Percentiles rank a stretch among this genome's conserved stretches.
phyloP scores from a whole-genome alignment of 2,797 vertebrate species.

The Psittacula derbiana region DNA sequence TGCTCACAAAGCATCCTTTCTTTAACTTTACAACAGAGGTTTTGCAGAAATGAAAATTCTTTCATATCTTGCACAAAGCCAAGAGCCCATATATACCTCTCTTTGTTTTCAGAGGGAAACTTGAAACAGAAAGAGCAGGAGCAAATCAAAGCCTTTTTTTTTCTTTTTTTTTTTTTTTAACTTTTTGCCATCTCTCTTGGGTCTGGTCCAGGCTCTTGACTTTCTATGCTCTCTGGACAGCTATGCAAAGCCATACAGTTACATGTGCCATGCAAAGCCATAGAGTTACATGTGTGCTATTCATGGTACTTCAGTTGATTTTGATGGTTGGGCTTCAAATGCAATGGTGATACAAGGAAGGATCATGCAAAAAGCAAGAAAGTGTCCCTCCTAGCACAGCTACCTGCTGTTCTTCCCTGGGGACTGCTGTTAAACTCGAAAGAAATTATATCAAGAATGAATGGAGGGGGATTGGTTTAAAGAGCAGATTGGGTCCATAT shows the following conservation, averaged over 20 bases:
- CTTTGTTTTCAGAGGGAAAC: slow-evolving; percentile 41
- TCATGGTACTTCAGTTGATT: not conserved
- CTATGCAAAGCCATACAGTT: not conserved
- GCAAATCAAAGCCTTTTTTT: slow-evolving; percentile 16
- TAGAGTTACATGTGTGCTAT: not conserved
- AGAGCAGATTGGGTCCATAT: not conserved
- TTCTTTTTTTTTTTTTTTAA: not conserved
- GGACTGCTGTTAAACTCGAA: not conserved
- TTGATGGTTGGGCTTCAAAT: not conserved
- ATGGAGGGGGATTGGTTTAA: not conserved
- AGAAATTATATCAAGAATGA: not conserved
- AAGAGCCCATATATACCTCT: slow-evolving; percentile 17
- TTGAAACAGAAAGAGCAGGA: slow-evolving; percentile 24
- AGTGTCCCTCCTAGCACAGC: not conserved
- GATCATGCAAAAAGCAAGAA: not conserved
- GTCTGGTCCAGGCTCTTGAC: not conserved
- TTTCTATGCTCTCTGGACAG: not conserved
- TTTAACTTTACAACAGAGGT: not conserved
- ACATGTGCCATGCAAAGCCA: not conserved
- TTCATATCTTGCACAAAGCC: slow-evolving; percentile 43
- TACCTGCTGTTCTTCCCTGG: not conserved
- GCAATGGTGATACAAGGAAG: not conserved
- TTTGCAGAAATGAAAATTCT: slow-evolving; percentile 41
- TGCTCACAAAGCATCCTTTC: slow-evolving; percentile 21
- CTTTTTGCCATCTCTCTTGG: not conserved